Conservation (phyloP, 1,140 invertebrate species). For the Whitmania pigra region DNA sequence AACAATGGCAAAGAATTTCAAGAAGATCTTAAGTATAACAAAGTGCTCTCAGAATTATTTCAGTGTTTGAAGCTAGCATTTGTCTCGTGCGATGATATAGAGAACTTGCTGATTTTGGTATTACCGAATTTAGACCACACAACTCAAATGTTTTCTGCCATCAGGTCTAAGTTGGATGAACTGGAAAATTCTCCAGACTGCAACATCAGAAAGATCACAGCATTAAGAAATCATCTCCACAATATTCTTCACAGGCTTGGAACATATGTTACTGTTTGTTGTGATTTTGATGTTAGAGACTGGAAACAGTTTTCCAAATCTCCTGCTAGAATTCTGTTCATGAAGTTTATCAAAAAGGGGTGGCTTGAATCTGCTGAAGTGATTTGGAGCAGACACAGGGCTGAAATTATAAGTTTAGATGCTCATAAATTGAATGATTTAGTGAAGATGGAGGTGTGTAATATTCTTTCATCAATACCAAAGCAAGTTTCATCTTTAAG, state of each 20-base stretch:
- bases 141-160: not conserved
- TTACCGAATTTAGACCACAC: not conserved
- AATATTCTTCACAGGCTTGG: not conserved
- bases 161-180: not conserved
- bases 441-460: not conserved
- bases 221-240: not conserved
- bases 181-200: not conserved
- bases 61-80: not conserved
- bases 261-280: not conserved
- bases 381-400: not conserved
- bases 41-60: not conserved
- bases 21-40: conserved; percentile 3
- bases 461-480: not conserved
- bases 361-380: conserved; percentile 5
- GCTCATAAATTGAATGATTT: not conserved
- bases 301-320: conserved; percentile 1
- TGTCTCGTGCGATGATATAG: not conserved
- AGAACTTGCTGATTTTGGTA: not conserved
- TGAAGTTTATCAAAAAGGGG: conserved; percentile 6
- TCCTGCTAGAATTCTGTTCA: not conserved
- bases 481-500: not conserved
- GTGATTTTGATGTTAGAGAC: not conserved
- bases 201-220: not conserved
- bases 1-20: not conserved
- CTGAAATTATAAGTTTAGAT: not conserved